These are phyloP conservation scores for Harmothoe impar DNA, from an alignment of 2,888 invertebrate species.

Conservation along the genomic window DNA sequence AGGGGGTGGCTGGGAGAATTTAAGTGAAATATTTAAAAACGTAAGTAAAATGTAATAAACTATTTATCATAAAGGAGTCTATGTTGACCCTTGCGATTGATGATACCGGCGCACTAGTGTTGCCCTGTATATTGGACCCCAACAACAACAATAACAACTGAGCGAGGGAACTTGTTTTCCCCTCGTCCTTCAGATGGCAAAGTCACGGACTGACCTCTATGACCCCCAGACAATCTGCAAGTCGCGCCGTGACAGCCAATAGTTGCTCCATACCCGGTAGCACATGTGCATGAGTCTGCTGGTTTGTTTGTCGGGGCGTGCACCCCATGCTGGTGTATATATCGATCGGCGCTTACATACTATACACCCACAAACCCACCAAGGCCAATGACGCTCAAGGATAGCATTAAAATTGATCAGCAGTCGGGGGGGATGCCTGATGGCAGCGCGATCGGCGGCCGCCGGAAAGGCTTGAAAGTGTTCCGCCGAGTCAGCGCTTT, in stretches of 20 bases:
- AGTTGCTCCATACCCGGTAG: background rate
- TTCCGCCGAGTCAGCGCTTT: constrained; percentile 1
- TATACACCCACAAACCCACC: background rate
- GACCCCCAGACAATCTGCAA: background rate
- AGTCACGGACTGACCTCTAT: background rate
- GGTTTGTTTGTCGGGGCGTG: background rate
- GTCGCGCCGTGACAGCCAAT: background rate
- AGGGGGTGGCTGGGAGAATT: too few relatives aligned
- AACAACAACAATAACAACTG: too few relatives aligned
- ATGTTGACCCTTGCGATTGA: too few relatives aligned
- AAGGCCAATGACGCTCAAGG: background rate
- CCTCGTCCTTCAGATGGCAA: background rate
- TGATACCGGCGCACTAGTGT: too few relatives aligned
- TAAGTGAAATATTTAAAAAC: too few relatives aligned
- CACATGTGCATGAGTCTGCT: background rate
- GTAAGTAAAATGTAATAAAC: too few relatives aligned
- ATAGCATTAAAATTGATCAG: constrained; percentile 42
- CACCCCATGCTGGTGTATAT: constrained; percentile 28
- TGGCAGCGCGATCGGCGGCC: background rate
- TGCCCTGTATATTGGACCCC: too few relatives aligned
- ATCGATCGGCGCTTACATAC: background rate
- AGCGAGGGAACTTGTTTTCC: too few relatives aligned
- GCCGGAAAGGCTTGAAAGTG: background rate
- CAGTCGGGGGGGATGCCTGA: background rate
- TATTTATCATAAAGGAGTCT: too few relatives aligned